phyloP scores from a whole-genome alignment of 2,113 vertebrate genomes.

The Bos taurus region ARS-UCD2.0 NC_037337.1:32595001-32595500 shows the following conservation, averaged over 20 bases:
- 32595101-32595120: background rate
- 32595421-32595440: background rate
- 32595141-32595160: background rate
- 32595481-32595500: background rate
- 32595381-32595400: constrained; percentile 18
- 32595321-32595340: constrained; percentile 63
- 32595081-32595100: background rate
- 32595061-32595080: background rate
- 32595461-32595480: background rate
- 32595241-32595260: background rate
- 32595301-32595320: constrained; percentile 71
- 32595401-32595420: background rate
- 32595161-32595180: background rate
- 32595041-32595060: background rate
- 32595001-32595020: background rate
- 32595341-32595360: background rate
- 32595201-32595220: background rate
- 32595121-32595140: background rate
- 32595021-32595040: background rate
- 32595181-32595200: background rate
- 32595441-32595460: background rate
- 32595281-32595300: constrained; percentile 36
- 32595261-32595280: constrained; percentile 8
- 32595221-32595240: background rate
- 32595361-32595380: background rate